Evolutionary conservation across 2,797 vertebrate species (phyloP), one percentile per base, ranked within the genome.

Genomic region (Phalanger gymnotis): DNA sequence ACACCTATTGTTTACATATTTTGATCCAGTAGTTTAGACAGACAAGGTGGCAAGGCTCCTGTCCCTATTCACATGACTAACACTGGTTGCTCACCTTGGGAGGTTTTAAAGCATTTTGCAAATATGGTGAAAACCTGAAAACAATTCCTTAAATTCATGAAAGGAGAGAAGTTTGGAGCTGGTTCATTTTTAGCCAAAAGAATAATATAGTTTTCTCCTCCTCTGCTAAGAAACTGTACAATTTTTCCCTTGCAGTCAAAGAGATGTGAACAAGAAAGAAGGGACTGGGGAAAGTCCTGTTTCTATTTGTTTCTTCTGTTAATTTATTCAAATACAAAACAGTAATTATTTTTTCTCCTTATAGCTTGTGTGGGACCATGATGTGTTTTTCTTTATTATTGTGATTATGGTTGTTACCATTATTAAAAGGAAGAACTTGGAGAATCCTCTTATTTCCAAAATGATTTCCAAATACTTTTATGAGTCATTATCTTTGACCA

Each of bases 401-500:
- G 40, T 47, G 58, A 81, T 73, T 73, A 5, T 87, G 5, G 4
- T 91, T 93, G 27, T 91, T 90, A 40, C n/a, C 92, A 52, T 52
- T 53, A 95, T 54, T 57, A 89, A 28, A 9, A 61, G 34, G 30
- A 55, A 47, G 9, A 22, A 61, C 91, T 93, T 91, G n/a, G 58
- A 90, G 28, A 73, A 16, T 91, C n/a, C 90, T 96, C 16, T 47
- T 22, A 51, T 6, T 91, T 93, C 40, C 4, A 94, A 93, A 55
- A 9, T 53, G 2, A 47, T 73, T 94, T 92, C 47, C 40, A 93
- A 93, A 90, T 92, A 57, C 16, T 91, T 91, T 89, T 91, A 51
- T 47, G 90, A 90, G 51, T 94, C 92, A 52, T 95, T 93, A 54
- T 56, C 57, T 96, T 81, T 53, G 11, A 61, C 34, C 25, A 90